Percentiles rank a stretch among this genome's conserved stretches.
Evolutionary conservation across 2,888 invertebrate species (phyloP).

Genomic region (Lamellibrachia columna): DNA sequence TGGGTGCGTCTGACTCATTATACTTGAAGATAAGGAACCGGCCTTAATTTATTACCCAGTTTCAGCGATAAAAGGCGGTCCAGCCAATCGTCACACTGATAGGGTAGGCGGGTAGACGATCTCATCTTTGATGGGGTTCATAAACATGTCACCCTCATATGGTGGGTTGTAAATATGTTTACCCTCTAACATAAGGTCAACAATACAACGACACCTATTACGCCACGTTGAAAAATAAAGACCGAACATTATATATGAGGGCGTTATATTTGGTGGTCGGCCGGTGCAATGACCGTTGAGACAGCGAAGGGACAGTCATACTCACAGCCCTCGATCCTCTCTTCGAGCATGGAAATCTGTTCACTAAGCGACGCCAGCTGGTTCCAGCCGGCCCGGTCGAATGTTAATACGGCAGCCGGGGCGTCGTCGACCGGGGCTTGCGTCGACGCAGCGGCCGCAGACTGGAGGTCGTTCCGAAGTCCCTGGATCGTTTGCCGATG

Average conservation of each 20-base stretch:
- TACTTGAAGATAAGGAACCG: background rate
- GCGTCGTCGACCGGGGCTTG: background rate
- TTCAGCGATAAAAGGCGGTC: background rate
- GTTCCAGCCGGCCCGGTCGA: background rate
- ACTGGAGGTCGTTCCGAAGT: background rate
- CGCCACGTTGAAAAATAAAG: background rate
- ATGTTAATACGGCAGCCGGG: too few species aligned
- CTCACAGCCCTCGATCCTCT: conserved; percentile 48
- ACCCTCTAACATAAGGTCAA: background rate
- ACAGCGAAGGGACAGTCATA: background rate
- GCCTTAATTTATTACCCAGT: background rate
- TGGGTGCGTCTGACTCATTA: background rate
- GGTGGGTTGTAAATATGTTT: background rate
- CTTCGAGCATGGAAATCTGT: conserved; percentile 51
- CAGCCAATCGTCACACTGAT: background rate
- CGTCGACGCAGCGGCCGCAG: background rate
- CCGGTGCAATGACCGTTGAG: too few species aligned
- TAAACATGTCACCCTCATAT: conserved; percentile 3
- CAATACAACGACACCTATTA: background rate
- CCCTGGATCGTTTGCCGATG: background rate
- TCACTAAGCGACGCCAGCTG: conserved; percentile 43
- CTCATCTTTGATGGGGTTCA: background rate
- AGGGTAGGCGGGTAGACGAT: background rate
- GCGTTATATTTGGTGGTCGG: background rate
- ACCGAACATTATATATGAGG: background rate